Percentiles rank a stretch among this genome's conserved stretches.
These are phyloP conservation scores for Xanthorhoe spadicearia DNA, from an alignment of 2,888 invertebrate species.

Conservation along the genomic window DNA sequence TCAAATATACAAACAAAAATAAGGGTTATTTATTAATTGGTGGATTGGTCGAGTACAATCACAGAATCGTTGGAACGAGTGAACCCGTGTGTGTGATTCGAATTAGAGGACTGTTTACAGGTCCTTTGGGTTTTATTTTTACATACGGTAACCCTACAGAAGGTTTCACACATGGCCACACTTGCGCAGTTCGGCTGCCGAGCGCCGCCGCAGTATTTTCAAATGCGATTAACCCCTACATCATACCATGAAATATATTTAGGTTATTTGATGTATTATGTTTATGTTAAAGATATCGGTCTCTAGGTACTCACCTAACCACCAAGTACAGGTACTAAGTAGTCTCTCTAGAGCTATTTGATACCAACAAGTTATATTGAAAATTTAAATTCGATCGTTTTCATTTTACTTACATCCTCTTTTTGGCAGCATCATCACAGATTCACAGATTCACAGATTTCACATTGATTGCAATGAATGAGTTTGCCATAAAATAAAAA, in stretches of 20 bases:
- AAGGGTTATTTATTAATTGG: conserved; percentile 79
- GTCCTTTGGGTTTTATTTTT: conserved; percentile 62
- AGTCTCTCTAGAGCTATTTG: no score
- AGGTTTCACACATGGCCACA: conserved; percentile 77
- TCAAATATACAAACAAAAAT: conserved; percentile 66
- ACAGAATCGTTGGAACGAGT: conserved; percentile 74
- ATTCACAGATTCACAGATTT: no score
- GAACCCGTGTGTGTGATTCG: conserved; percentile 79
- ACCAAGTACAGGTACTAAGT: no score
- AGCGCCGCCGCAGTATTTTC: conserved; percentile 23
- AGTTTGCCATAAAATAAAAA: no score
- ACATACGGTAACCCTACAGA: conserved; percentile 63
- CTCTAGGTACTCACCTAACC: no score
- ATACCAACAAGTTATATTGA: no score
- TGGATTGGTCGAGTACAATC: conserved; percentile 59
- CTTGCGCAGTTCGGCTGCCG: conserved; percentile 47
- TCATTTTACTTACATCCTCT: no score
- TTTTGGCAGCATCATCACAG: no score
- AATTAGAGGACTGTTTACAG: conserved; percentile 80
- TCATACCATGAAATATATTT: conserved; percentile 5
- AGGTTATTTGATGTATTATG: neutral
- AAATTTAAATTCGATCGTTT: no score
- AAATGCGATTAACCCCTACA: conserved; percentile 27
- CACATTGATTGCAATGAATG: no score
- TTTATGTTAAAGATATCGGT: no score